Evolutionary conservation across 1,140 invertebrate genomes (phyloP).

Genomic region (Lamellibrachia luymesi): DNA sequence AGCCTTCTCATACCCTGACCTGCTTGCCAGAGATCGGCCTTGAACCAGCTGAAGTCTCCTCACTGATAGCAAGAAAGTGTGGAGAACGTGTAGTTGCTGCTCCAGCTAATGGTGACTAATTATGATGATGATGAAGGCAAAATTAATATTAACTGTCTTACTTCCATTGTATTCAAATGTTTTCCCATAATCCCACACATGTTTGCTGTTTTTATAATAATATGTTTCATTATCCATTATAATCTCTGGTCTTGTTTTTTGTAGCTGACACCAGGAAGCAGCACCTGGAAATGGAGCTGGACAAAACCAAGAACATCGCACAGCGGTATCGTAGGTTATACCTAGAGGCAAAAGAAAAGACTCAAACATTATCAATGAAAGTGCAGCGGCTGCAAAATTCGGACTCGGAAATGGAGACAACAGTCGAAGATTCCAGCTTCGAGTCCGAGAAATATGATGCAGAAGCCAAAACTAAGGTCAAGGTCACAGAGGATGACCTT

Average conservation of each 20-base stretch:
- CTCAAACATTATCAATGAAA: neutral
- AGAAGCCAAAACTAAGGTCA: neutral
- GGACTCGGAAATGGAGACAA: neutral
- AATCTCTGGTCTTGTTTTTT: neutral
- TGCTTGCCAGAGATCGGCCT: too few relatives aligned
- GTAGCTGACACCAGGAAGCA: neutral
- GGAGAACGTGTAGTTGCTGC: too few relatives aligned
- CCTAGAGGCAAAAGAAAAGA: neutral
- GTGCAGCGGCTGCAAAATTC: neutral
- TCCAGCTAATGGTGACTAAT: too few relatives aligned
- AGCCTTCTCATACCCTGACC: too few relatives aligned
- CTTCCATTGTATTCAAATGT: too few relatives aligned
- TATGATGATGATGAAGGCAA: too few relatives aligned
- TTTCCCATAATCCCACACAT: too few relatives aligned
- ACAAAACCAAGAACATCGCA: slow-evolving; percentile 1
- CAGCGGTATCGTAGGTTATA: slow-evolving; percentile 12
- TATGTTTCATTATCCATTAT: too few relatives aligned
- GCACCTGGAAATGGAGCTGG: slow-evolving; percentile 2
- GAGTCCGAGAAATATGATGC: neutral
- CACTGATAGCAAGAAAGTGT: too few relatives aligned
- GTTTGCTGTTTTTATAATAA: too few relatives aligned
- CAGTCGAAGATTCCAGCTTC: neutral
- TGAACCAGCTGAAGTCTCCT: too few relatives aligned
- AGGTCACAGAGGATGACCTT: slow-evolving; percentile 21
- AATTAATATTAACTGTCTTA: too few relatives aligned